Percentiles rank a stretch among this genome's conserved stretches.
These are phyloP conservation scores for Neoitamus cyanurus DNA, from an alignment of 2,888 invertebrate species.

Conservation along the genomic window DNA sequence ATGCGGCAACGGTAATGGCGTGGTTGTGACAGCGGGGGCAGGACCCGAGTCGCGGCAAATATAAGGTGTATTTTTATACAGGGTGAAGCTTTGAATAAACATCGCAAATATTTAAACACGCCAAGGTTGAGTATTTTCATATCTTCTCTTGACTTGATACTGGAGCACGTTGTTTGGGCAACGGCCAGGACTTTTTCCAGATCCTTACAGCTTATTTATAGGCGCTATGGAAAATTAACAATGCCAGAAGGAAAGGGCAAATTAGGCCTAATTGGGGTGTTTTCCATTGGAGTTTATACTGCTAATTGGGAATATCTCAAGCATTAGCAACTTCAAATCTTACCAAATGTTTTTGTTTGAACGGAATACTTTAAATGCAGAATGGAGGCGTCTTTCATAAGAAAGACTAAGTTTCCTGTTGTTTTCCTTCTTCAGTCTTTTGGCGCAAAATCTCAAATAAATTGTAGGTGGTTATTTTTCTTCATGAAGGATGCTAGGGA, in stretches of 20 bases:
- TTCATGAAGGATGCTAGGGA: no score
- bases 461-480: no score
- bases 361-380: no score
- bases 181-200: neutral
- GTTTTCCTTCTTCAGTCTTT: no score
- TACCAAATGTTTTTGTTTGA: no score
- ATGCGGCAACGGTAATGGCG: neutral
- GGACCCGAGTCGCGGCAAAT: neutral
- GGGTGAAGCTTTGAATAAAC: neutral
- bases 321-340: no score
- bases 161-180: no score
- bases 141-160: neutral
- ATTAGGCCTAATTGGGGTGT: neutral
- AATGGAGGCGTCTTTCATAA: no score
- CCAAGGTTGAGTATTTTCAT: neutral
- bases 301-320: neutral
- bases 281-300: neutral
- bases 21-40: neutral
- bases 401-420: no score
- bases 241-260: neutral
- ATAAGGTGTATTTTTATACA: neutral
- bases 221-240: neutral
- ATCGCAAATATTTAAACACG: slow-evolving; percentile 22
- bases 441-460: no score
- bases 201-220: neutral